Evolutionary conservation across 2,113 vertebrate species (phyloP).

Genomic region (Ptilonorhynchus violaceus): DNA sequence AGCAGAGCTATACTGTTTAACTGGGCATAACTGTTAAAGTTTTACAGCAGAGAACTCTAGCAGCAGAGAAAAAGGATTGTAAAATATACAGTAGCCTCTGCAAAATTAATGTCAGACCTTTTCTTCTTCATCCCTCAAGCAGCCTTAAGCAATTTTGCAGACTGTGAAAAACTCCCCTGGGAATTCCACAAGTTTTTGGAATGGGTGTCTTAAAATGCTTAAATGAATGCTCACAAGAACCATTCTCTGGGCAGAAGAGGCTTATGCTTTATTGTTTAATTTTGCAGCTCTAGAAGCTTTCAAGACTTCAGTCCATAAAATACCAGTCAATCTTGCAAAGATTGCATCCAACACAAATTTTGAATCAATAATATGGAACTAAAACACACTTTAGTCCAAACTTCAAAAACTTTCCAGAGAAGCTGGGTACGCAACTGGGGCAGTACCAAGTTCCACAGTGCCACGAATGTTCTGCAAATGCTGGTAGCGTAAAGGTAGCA

Average conservation of each 20-base stretch:
- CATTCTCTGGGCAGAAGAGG: neutral
- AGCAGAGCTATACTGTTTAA: neutral
- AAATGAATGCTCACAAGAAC: neutral
- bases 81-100: neutral
- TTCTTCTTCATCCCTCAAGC: neutral
- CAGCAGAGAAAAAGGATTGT: neutral
- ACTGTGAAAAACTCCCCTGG: neutral
- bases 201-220: neutral
- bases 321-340: neutral
- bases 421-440: neutral
- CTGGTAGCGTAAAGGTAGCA: neutral
- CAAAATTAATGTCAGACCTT: neutral
- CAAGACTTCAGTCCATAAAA: neutral
- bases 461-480: neutral
- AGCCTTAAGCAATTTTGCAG: neutral
- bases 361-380: neutral
- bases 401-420: neutral
- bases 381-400: neutral
- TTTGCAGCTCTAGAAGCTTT: neutral
- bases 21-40: neutral
- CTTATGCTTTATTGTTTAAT: neutral
- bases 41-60: neutral
- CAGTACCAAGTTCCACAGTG: neutral
- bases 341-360: neutral
- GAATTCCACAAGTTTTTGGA: neutral